Conservation (phyloP, 2,113 vertebrate genomes). For the Ancistrus triradiatus region DNA sequence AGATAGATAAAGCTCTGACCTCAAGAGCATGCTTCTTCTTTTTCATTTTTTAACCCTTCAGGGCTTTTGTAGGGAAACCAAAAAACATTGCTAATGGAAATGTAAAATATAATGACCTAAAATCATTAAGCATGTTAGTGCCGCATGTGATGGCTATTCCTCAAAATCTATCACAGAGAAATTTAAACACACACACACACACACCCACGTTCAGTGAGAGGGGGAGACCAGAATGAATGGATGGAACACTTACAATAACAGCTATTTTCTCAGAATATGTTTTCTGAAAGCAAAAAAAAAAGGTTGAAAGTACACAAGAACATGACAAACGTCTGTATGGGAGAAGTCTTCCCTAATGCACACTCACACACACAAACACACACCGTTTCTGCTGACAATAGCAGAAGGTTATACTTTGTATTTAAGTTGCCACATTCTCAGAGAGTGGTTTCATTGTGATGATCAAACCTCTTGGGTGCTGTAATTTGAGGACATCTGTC, state of each 20-base stretch:
- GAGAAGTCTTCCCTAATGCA: not conserved
- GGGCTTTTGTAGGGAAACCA: not conserved
- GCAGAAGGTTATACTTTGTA: slow-evolving; percentile 41
- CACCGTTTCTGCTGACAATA: slow-evolving; percentile 27
- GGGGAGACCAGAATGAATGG: not conserved
- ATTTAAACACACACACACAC: slow-evolving; percentile 11
- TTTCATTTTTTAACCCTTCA: too few relatives aligned
- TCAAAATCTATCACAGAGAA: slow-evolving; percentile 2
- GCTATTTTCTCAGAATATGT: slow-evolving; percentile 15
- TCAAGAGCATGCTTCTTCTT: too few relatives aligned
- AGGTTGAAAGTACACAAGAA: not conserved
- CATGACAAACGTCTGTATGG: not conserved
- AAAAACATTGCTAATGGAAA: slow-evolving; percentile 10
- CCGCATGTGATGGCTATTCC: not conserved
- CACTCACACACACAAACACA: slow-evolving; percentile 22
- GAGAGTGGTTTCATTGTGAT: slow-evolving; percentile 49
- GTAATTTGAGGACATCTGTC: slow-evolving; percentile 51
- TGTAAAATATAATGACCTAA: not conserved
- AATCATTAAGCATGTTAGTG: not conserved
- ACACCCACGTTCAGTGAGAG: not conserved
- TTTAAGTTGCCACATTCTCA: slow-evolving; percentile 45
- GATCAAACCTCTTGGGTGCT: slow-evolving; percentile 36
- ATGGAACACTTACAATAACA: slow-evolving; percentile 14
- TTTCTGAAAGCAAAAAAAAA: not conserved
- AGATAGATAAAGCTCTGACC: too few relatives aligned